Conservation (phyloP, 2,797 vertebrate species). For the Pterois miles region DNA sequence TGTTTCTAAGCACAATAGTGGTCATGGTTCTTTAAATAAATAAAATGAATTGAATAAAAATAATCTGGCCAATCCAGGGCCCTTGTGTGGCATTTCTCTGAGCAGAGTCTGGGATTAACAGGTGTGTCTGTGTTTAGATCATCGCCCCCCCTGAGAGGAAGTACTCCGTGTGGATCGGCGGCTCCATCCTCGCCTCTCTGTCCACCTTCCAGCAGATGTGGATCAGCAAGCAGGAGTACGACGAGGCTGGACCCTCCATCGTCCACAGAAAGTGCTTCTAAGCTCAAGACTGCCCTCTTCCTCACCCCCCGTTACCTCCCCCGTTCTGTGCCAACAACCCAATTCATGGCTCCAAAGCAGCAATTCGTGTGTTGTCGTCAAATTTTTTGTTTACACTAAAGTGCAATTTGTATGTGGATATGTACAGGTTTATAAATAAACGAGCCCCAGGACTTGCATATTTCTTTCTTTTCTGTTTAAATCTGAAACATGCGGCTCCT, state of each 20-base stretch:
- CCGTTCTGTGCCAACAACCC: slow-evolving; percentile 13
- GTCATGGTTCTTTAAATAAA: too few species aligned
- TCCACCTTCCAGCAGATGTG: slow-evolving; percentile 99
- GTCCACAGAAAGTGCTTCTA: slow-evolving; percentile 92
- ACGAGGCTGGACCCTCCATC: slow-evolving; percentile 91
- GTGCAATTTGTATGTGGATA: slow-evolving; percentile 88
- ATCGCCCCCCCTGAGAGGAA: slow-evolving; percentile 96
- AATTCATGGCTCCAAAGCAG: slow-evolving; percentile 38
- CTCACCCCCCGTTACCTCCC: not conserved
- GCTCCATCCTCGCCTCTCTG: slow-evolving; percentile 97
- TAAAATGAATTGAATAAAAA: too few species aligned
- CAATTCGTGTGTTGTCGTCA: slow-evolving; percentile 78
- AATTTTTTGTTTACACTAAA: slow-evolving; percentile 89
- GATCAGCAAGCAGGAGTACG: slow-evolving; percentile 98
- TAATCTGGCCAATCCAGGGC: too few species aligned
- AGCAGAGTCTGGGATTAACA: not conserved
- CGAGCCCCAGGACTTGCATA: slow-evolving; percentile 78
- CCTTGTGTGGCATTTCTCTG: too few species aligned
- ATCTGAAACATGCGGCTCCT: not conserved
- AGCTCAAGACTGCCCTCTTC: not conserved
- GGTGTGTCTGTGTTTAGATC: slow-evolving; percentile 83
- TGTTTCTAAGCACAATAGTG: too few species aligned
- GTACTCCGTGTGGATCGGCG: slow-evolving; percentile 97
- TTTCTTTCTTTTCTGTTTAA: not conserved
- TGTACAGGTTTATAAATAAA: slow-evolving; percentile 94